Evolutionary conservation across 2,113 vertebrate species (phyloP).

Genomic region (Rhegmatorhina hoffmannsi): DNA sequence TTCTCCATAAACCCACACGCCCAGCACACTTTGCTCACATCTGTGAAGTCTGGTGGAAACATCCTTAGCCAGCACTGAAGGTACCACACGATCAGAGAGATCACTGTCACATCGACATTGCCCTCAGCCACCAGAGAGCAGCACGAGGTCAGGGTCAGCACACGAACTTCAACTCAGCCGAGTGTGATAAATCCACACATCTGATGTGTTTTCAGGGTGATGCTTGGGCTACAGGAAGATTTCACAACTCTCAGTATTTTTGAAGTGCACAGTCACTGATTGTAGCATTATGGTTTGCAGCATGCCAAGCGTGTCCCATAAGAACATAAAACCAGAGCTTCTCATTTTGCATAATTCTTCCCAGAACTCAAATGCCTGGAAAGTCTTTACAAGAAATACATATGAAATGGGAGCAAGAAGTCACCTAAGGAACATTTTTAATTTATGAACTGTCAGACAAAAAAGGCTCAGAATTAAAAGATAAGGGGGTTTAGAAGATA

Average conservation of each 20-base stretch:
- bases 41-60: neutral
- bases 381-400: slow-evolving; percentile 59
- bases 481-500: slow-evolving; percentile 61
- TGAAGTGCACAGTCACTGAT: neutral
- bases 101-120: neutral
- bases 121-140: neutral
- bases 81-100: neutral
- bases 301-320: neutral
- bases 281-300: neutral
- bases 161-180: neutral
- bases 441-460: slow-evolving; percentile 67
- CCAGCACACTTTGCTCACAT: neutral
- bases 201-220: neutral
- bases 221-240: neutral
- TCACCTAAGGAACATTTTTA: slow-evolving; percentile 58
- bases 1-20: neutral
- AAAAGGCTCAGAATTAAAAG: slow-evolving; percentile 60
- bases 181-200: neutral
- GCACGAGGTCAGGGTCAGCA: neutral
- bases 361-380: slow-evolving; percentile 1
- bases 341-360: slow-evolving; percentile 43
- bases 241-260: neutral
- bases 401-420: slow-evolving; percentile 48
- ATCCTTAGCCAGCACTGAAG: neutral
- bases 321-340: slow-evolving; percentile 27